A percentile compares a stretch with the other conserved stretches of the same genome.
phyloP scores from a whole-genome alignment of 2,888 invertebrate genomes.

The Eurois occulta region DNA sequence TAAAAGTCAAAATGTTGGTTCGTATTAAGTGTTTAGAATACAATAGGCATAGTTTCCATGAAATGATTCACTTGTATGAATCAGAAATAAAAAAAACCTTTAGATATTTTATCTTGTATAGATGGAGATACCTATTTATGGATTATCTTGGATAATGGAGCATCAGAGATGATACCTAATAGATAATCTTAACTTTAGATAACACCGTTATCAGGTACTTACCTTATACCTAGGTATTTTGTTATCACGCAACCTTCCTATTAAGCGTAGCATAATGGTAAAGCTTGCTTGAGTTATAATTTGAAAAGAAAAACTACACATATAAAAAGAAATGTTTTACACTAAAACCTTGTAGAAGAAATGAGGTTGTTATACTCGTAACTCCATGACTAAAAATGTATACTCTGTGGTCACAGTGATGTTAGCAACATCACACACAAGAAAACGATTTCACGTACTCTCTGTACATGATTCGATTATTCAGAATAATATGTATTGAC shows the following conservation, averaged over 20 bases:
- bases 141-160: neutral
- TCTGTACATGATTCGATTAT: constrained; percentile 52
- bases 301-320: neutral
- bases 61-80: constrained; percentile 30
- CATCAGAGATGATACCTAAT: neutral
- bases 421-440: constrained; percentile 20
- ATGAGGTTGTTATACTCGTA: constrained; percentile 8
- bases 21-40: neutral
- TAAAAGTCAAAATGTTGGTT: constrained; percentile 6
- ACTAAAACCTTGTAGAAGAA: neutral
- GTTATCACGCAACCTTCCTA: neutral
- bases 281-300: neutral
- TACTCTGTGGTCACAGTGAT: constrained; percentile 28
- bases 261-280: neutral
- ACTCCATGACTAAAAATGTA: neutral
- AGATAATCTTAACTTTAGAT: neutral
- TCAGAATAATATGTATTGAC: constrained; percentile 30
- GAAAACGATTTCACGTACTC: constrained; percentile 55
- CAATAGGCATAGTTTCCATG: neutral
- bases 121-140: neutral
- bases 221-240: neutral
- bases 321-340: neutral
- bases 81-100: constrained; percentile 11
- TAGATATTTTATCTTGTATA: neutral
- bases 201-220: too few species aligned